Conservation (phyloP, 2,113 vertebrate species). For the Psephotus haematonotus region DNA sequence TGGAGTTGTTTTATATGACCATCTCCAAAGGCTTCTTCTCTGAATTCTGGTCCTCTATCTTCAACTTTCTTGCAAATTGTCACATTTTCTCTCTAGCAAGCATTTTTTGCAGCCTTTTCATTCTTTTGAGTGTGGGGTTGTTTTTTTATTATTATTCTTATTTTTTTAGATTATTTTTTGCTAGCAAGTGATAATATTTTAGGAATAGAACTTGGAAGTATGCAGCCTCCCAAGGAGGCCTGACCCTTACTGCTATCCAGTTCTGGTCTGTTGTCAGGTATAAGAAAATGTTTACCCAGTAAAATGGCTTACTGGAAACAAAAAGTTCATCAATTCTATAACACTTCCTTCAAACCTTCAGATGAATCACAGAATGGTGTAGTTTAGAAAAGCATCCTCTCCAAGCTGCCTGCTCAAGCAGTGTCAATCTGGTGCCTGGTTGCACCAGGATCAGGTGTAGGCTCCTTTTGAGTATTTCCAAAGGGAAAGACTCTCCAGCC, state of each 20-base stretch:
- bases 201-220: background rate
- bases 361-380: background rate
- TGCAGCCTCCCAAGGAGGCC: background rate
- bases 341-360: background rate
- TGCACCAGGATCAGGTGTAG: background rate
- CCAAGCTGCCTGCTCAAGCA: background rate
- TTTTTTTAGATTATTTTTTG: background rate
- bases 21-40: background rate
- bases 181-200: background rate
- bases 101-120: fast-evolving
- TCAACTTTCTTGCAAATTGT: background rate
- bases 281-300: background rate
- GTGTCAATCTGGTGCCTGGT: too few relatives aligned
- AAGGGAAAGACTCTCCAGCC: background rate
- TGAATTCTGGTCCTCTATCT: background rate
- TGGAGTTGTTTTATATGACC: background rate
- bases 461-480: background rate
- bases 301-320: background rate
- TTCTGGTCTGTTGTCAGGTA: background rate
- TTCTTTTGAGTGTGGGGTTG: background rate
- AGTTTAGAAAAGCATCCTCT: background rate
- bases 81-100: background rate
- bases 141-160: background rate
- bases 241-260: fast-evolving
- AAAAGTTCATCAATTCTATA: background rate